These are phyloP conservation scores for Drosophila gunungcola DNA, from an alignment of 1,140 invertebrate genomes.

Conservation along the genomic window DNA sequence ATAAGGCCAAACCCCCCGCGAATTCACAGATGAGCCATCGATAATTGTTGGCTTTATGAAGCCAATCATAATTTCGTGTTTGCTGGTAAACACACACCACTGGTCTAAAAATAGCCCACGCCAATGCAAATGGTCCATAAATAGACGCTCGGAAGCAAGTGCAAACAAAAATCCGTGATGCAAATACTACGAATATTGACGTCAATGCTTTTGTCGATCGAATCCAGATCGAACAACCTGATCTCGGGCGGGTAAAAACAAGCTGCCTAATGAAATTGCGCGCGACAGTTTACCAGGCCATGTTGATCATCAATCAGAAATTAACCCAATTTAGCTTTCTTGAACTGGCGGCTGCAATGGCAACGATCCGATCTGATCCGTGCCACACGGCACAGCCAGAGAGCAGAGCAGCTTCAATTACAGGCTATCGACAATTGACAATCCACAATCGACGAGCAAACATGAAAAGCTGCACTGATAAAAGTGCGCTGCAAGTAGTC, in stretches of 20 bases:
- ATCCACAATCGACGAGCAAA: constrained; percentile 34
- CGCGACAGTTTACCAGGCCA: constrained; percentile 43
- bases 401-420: constrained; percentile 37
- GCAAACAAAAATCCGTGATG: constrained; percentile 28
- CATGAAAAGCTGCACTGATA: constrained; percentile 57
- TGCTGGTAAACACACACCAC: not conserved
- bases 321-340: constrained; percentile 62
- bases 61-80: constrained; percentile 19
- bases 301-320: constrained; percentile 62
- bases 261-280: constrained; percentile 54
- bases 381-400: constrained; percentile 5
- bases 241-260: constrained; percentile 13
- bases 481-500: constrained; percentile 30
- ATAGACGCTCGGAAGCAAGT: constrained; percentile 19
- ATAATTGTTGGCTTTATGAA: constrained; percentile 25
- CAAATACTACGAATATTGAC: constrained; percentile 32
- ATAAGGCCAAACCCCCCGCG: constrained; percentile 6
- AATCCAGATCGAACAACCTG: constrained; percentile 36
- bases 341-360: constrained; percentile 27
- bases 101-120: constrained; percentile 16
- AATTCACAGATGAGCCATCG: constrained; percentile 10
- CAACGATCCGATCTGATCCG: constrained; percentile 8
- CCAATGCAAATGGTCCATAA: constrained; percentile 18
- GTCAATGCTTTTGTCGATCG: constrained; percentile 29
- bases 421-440: constrained; percentile 30